Conservation (phyloP, 1,140 invertebrate species). For the Megathymus violae region DNA sequence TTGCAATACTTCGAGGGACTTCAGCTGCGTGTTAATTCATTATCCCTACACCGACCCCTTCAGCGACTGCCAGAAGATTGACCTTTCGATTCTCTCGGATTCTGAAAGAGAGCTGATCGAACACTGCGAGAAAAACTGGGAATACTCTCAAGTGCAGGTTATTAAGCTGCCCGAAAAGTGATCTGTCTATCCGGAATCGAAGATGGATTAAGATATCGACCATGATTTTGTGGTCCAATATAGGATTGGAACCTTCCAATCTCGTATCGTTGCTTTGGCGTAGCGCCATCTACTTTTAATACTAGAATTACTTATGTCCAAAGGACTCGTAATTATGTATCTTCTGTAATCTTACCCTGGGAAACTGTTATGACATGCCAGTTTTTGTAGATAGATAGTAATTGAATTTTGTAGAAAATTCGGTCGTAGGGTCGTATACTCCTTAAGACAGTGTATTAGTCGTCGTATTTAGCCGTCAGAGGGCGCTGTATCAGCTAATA, state of each 20-base stretch:
- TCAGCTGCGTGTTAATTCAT: conserved; percentile 83
- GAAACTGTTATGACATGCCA: not conserved
- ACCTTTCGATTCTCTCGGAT: conserved; percentile 68
- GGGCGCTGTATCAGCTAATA: not conserved
- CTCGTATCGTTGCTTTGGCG: conserved; percentile 52
- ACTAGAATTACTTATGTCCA: conserved; percentile 39
- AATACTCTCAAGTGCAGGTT: conserved; percentile 79
- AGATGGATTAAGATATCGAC: conserved; percentile 46
- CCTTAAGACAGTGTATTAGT: not conserved
- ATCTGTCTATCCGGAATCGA: conserved; percentile 39
- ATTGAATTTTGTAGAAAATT: conserved; percentile 9
- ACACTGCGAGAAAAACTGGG: conserved; percentile 85
- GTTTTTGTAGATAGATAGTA: conserved; percentile 12
- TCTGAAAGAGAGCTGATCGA: conserved; percentile 83
- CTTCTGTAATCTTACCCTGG: conserved; percentile 14
- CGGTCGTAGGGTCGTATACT: conserved; percentile 1
- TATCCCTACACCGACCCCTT: conserved; percentile 79
- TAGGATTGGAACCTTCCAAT: conserved; percentile 11
- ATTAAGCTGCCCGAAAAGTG: conserved; percentile 85
- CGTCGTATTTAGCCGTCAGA: not conserved
- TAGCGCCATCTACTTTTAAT: conserved; percentile 65
- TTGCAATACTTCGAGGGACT: conserved; percentile 69
- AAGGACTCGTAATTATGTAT: conserved; percentile 29
- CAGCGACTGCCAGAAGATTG: conserved; percentile 77
- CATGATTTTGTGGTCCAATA: conserved; percentile 34